These are phyloP conservation scores for Anarrhichthys ocellatus DNA, from an alignment of 2,113 vertebrate genomes.

Conservation along the genomic window DNA sequence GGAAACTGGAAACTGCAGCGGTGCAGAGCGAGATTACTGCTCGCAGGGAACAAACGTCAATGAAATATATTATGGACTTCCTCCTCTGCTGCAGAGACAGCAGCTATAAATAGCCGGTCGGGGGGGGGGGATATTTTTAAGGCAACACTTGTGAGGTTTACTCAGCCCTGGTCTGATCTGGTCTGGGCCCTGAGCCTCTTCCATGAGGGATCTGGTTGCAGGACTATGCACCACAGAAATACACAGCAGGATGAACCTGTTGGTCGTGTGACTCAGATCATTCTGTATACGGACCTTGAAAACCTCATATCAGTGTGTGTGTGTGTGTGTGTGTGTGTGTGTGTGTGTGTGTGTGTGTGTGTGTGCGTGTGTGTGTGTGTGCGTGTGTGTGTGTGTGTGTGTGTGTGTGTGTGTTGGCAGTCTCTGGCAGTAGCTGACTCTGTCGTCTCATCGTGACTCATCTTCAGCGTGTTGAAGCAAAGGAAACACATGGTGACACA, in stretches of 20 bases:
- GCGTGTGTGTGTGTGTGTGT: conserved; percentile 2
- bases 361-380: conserved; percentile 5
- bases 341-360: conserved; percentile 9
- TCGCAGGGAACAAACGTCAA: conserved; percentile 67
- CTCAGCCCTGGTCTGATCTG: conserved; percentile 50
- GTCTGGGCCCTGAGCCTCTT: neutral
- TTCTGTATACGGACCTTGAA: neutral
- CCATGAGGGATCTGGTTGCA: conserved; percentile 56
- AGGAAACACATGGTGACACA: conserved; percentile 17
- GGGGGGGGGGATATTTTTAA: conserved; percentile 64
- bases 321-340: conserved; percentile 9
- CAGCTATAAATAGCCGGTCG: no score
- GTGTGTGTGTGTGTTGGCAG: neutral
- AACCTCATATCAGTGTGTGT: neutral
- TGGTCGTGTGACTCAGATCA: neutral
- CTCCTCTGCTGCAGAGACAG: neutral
- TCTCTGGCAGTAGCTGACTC: neutral
- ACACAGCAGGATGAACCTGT: conserved; percentile 37
- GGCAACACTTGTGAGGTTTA: conserved; percentile 67
- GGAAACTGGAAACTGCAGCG: conserved; percentile 68
- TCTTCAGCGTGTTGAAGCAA: conserved; percentile 4
- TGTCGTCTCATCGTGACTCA: conserved; percentile 22
- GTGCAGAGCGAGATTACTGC: conserved; percentile 10
- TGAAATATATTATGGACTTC: conserved; percentile 77
- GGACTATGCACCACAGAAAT: conserved; percentile 14